These are phyloP conservation scores for Penaeus monodon DNA, from an alignment of 2,888 invertebrate species.

Conservation along the genomic window DNA sequence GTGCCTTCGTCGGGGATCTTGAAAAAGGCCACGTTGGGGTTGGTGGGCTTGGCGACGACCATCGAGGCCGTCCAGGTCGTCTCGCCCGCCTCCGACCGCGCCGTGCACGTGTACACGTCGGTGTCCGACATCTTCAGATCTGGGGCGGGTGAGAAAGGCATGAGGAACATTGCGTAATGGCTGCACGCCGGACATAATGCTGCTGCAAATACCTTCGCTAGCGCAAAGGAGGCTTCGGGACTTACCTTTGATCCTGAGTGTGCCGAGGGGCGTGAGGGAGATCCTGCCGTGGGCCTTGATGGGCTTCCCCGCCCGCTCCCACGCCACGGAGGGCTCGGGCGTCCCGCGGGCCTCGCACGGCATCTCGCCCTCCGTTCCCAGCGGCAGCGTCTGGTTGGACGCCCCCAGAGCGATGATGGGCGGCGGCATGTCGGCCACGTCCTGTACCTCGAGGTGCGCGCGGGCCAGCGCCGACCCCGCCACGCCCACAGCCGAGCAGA, in stretches of 20 bases:
- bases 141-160: not conserved
- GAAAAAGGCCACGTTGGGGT: constrained; percentile 69
- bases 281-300: constrained; percentile 73
- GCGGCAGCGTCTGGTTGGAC: constrained; percentile 86
- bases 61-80: constrained; percentile 74
- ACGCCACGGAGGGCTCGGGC: constrained; percentile 78
- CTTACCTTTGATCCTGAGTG: constrained; percentile 81
- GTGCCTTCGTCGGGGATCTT: constrained; percentile 72
- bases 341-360: constrained; percentile 82
- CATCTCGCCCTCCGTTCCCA: constrained; percentile 83
- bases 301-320: constrained; percentile 81
- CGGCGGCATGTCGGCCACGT: constrained; percentile 75
- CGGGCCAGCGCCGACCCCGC: constrained; percentile 91
- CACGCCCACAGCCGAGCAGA: constrained; percentile 95
- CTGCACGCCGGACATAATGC: too few species aligned
- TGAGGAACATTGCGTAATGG: too few species aligned
- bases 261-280: constrained; percentile 77
- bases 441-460: constrained; percentile 83
- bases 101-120: constrained; percentile 86
- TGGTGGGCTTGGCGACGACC: constrained; percentile 74
- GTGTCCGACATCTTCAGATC: constrained; percentile 79
- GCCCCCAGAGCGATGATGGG: constrained; percentile 89
- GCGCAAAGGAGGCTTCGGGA: not conserved
- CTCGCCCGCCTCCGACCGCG: constrained; percentile 82
- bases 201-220: too few species aligned